Percentiles rank a stretch among this genome's conserved stretches.
These are phyloP conservation scores for Lysiphlebus fabarum DNA, from an alignment of 1,140 invertebrate species.

Conservation along the genomic window DNA sequence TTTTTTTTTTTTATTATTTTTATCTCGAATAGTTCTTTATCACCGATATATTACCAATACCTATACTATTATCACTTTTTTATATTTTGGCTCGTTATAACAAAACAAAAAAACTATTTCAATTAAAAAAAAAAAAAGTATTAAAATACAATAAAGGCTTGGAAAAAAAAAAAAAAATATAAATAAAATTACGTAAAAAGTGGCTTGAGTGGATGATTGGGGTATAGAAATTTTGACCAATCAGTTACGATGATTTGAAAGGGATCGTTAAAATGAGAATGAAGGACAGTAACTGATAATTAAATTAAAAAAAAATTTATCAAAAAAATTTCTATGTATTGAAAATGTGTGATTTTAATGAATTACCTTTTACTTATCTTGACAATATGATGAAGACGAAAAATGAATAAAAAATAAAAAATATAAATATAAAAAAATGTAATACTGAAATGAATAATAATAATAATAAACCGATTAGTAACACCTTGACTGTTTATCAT, in stretches of 20 bases:
- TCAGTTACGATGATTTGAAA: slow-evolving; percentile 10
- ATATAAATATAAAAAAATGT: background rate
- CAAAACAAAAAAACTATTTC: too few species aligned
- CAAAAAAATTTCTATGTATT: background rate
- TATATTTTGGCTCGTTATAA: too few species aligned
- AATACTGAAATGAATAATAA: background rate
- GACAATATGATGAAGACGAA: background rate
- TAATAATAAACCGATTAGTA: background rate
- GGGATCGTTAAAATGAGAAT: slow-evolving; percentile 14
- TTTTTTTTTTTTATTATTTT: background rate
- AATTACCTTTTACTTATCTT: background rate
- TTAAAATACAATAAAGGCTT: too few species aligned
- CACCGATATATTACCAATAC: background rate
- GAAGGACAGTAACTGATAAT: slow-evolving; percentile 6
- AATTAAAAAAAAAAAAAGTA: too few species aligned
- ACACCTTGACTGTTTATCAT: background rate
- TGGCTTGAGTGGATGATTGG: too few species aligned
- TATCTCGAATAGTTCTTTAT: background rate
- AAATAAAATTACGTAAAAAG: too few species aligned
- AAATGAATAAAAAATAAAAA: background rate
- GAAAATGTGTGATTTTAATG: slow-evolving; percentile 5
- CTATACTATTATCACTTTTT: too few species aligned
- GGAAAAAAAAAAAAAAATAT: too few species aligned
- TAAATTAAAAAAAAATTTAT: slow-evolving; percentile 11
- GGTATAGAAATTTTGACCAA: background rate